Evolutionary conservation across 1,140 invertebrate species (phyloP).

Genomic region (Bombus breviceps): DNA sequence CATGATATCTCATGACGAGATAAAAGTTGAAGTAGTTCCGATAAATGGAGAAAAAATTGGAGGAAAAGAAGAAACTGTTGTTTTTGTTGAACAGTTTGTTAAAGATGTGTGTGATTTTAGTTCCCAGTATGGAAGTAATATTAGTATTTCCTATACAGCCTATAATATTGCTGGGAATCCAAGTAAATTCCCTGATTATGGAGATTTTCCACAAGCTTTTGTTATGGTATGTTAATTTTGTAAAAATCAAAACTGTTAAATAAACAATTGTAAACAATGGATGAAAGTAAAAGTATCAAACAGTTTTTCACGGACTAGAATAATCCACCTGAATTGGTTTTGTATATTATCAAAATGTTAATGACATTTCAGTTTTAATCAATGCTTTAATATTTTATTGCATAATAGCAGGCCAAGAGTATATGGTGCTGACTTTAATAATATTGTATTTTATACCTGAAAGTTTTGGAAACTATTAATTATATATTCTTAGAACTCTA

Average conservation of each 20-base stretch:
- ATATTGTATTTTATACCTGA: not conserved
- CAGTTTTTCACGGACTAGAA: not conserved
- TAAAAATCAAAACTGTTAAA: conserved; percentile 10
- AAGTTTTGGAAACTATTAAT: not conserved
- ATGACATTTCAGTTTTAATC: not conserved
- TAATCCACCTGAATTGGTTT: not conserved
- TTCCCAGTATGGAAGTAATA: conserved; percentile 94
- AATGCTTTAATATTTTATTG: not conserved
- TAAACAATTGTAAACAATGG: not conserved
- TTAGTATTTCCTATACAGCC: conserved; percentile 94
- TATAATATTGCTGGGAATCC: conserved; percentile 92
- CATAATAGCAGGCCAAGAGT: not conserved
- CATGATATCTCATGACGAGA: conserved; percentile 51
- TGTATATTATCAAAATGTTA: conserved; percentile 5
- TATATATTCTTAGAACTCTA: not conserved
- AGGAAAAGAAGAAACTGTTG: conserved; percentile 69
- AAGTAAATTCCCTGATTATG: conserved; percentile 93
- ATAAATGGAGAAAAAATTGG: conserved; percentile 36
- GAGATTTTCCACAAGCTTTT: conserved; percentile 94
- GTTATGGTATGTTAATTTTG: conserved; percentile 88
- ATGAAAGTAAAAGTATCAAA: not conserved
- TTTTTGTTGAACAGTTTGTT: conserved; percentile 86
- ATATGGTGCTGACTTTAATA: not conserved
- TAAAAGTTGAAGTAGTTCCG: conserved; percentile 32
- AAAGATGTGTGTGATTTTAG: conserved; percentile 90